phyloP scores from a whole-genome alignment of 2,113 vertebrate genomes.

The Catharus bicknelli region DNA sequence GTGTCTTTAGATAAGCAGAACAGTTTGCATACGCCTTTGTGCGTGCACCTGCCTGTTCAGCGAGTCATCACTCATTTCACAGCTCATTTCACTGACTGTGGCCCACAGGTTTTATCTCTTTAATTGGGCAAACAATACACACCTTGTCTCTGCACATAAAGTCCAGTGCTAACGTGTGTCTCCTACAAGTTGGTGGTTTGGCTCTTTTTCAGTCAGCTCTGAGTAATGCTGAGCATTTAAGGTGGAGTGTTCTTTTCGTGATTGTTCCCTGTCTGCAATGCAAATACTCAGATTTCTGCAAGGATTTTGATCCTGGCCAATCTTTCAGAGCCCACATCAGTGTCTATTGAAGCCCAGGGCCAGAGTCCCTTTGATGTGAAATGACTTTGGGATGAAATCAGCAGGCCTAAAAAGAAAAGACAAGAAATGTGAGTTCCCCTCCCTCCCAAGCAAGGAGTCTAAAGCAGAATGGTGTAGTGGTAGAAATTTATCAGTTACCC shows the following conservation, averaged over 20 bases:
- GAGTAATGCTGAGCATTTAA: background rate
- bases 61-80: constrained; percentile 58
- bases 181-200: background rate
- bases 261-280: background rate
- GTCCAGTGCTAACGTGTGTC: constrained; percentile 31
- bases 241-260: background rate
- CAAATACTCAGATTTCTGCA: background rate
- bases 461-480: background rate
- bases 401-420: background rate
- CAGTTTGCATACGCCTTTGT: constrained; percentile 35
- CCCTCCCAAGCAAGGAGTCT: background rate
- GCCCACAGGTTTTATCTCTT: constrained; percentile 53
- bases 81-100: constrained; percentile 55
- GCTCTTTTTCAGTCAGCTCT: background rate
- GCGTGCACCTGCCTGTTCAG: constrained; percentile 41
- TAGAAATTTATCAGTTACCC: background rate
- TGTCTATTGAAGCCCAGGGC: background rate
- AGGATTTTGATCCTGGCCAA: background rate
- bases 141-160: constrained; percentile 53
- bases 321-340: background rate
- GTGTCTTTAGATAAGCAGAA: constrained; percentile 33
- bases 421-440: background rate
- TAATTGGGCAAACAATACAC: constrained; percentile 63
- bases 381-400: background rate
- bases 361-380: background rate